These are phyloP conservation scores for Psix sp. DNA, from an alignment of 1,140 invertebrate genomes.

Conservation along the genomic window DNA sequence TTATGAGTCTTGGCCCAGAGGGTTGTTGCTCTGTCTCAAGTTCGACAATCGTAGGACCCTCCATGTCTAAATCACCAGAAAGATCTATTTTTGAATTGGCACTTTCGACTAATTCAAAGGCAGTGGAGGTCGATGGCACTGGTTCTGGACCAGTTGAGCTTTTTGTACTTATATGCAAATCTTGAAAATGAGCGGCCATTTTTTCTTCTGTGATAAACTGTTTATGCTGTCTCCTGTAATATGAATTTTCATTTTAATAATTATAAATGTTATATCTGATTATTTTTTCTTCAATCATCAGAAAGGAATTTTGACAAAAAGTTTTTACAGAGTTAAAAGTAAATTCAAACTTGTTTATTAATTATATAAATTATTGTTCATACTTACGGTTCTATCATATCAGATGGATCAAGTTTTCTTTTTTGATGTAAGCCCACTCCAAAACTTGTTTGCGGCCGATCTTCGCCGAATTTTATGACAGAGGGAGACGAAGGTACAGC, in stretches of 20 bases:
- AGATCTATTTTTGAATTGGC: conserved; percentile 12
- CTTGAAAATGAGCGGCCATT: conserved; percentile 85
- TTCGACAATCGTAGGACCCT: conserved; percentile 42
- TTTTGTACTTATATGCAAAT: conserved; percentile 81
- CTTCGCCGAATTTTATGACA: conserved; percentile 68
- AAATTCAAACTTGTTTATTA: conserved; percentile 12
- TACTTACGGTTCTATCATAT: conserved; percentile 65
- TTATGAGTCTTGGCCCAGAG: conserved; percentile 74
- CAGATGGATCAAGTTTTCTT: conserved; percentile 67
- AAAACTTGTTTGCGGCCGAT: conserved; percentile 45
- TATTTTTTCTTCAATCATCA: too few relatives aligned
- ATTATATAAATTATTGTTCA: conserved; percentile 12
- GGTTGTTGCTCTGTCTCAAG: conserved; percentile 60
- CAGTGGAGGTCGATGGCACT: conserved; percentile 60
- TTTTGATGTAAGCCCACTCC: conserved; percentile 64
- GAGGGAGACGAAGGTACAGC: conserved; percentile 63
- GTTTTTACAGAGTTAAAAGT: too few relatives aligned
- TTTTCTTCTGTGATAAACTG: conserved; percentile 88
- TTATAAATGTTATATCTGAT: too few relatives aligned
- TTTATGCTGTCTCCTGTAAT: conserved; percentile 79
- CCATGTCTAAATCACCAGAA: conserved; percentile 58
- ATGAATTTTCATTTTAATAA: too few relatives aligned
- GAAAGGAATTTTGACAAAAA: too few relatives aligned
- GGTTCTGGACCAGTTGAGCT: conserved; percentile 44
- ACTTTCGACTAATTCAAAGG: conserved; percentile 9